Conservation (phyloP, 2,797 vertebrate species). For the Urophycis tenuis region DNA sequence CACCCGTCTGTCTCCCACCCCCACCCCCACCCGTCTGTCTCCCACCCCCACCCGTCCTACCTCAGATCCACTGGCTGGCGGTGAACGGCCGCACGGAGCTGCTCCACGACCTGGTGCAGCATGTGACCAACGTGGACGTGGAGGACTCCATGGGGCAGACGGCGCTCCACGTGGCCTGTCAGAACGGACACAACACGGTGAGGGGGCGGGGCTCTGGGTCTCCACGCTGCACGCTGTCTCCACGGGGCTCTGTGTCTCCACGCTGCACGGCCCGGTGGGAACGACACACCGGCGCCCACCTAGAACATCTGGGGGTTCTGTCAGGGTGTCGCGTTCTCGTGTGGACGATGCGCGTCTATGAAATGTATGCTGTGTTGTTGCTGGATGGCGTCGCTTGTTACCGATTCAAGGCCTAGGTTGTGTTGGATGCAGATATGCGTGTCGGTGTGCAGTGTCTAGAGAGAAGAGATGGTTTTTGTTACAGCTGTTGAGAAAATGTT, state of each 20-base stretch:
- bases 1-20: no score
- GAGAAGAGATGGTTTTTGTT: neutral
- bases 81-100: slow-evolving; percentile 96
- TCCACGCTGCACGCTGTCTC: no score
- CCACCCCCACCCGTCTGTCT: neutral
- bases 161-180: slow-evolving; percentile 94
- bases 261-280: neutral
- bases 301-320: neutral
- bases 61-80: slow-evolving; percentile 94
- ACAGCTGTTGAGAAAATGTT: neutral
- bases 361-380: no score
- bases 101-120: slow-evolving; percentile 94
- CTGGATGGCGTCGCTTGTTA: neutral
- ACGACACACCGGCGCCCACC: neutral
- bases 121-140: slow-evolving; percentile 93
- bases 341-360: neutral
- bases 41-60: slow-evolving; percentile 6
- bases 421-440: neutral
- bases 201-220: slow-evolving; percentile 19
- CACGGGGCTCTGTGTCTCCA: neutral
- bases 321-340: no score
- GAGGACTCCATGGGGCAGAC: slow-evolving; percentile 99
- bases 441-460: no score
- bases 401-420: neutral
- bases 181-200: slow-evolving; percentile 97